Conservation (phyloP, 2,888 invertebrate species). For the Choristoneura rosaceana region DNA sequence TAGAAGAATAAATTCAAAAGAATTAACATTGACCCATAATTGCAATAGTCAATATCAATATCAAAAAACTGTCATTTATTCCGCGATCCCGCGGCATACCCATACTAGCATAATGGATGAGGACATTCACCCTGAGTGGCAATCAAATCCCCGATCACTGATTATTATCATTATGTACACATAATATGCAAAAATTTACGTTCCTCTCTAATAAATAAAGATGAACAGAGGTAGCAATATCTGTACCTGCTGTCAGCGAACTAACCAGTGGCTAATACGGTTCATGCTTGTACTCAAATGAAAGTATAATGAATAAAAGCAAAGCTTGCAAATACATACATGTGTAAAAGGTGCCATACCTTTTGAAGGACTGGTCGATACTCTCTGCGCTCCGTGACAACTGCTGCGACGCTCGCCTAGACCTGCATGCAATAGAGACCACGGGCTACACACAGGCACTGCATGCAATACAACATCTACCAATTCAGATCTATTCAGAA, state of each 20-base stretch:
- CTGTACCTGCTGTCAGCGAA: background rate
- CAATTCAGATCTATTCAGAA: slow-evolving; percentile 56
- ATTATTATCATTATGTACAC: no score
- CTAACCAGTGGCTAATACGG: background rate
- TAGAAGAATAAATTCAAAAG: no score
- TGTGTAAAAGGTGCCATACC: slow-evolving; percentile 71
- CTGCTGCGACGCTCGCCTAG: slow-evolving; percentile 95
- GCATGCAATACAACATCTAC: slow-evolving; percentile 71
- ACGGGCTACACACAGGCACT: slow-evolving; percentile 79
- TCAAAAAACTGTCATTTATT: background rate
- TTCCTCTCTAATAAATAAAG: background rate
- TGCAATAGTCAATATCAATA: background rate
- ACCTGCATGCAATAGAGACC: slow-evolving; percentile 89
- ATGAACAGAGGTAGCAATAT: background rate
- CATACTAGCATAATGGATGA: no score
- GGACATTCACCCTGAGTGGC: no score
- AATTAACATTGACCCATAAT: no score
- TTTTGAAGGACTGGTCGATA: slow-evolving; percentile 86
- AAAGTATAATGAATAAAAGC: background rate
- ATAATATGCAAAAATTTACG: background rate
- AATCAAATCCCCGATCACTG: no score
- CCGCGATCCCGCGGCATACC: no score
- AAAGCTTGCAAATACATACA: slow-evolving; percentile 24
- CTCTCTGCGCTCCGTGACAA: slow-evolving; percentile 88
- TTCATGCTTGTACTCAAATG: background rate